Base-by-base conservation (phyloP, 2,888 invertebrate species). In the Drosophila diplacantha region DNA sequence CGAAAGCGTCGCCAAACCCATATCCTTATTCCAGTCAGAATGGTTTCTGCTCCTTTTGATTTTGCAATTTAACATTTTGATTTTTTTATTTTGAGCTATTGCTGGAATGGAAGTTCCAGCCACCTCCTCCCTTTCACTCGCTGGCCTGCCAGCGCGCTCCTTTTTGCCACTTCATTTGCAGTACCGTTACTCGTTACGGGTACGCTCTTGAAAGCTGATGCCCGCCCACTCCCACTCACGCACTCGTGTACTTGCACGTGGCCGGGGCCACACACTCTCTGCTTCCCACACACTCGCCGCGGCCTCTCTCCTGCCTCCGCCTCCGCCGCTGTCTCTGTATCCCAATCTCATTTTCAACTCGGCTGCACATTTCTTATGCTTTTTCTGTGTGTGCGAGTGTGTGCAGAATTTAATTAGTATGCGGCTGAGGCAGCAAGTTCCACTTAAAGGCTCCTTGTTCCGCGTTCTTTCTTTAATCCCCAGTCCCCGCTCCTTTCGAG, bases 131-230 rank as follows among this genome's bases (percentile, higher is more conserved):
- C 41, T 31, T 31, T 9, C 31, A 29, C 49, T 39, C 38, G 5
- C 26, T 14, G 22, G 22, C 41, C 8, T 41, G 22, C 6, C 39
- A 18, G 11, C 55, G 14, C 9, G 41, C 22, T 49, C 46, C 58
- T 52, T 66, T 57, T 59, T 75, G 74, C 69, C 73, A 73, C 78
- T 80, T 78, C 73, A 74, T 76, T 74, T 75, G 69, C 75, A 70
- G 52, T 60, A 60, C 64, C 68, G 31, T 34, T 34, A 32, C 37
- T 18, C 22, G 41, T 41, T 26, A 41, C 55, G 26, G 46, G 32
- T 22, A 32, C 20, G 18, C 39, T 39, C 31, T 60, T 53, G 53
- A 46, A 47, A 52, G 34, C 50, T 34, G 35, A 59, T 61, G 43
- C 41, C 29, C 39, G 8, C 39, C 29, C 41, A 60, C 58, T 34